Evolutionary conservation across 2,888 invertebrate species (phyloP), one percentile per base, ranked within the genome.

Genomic region (Acronicta aceris): DNA sequence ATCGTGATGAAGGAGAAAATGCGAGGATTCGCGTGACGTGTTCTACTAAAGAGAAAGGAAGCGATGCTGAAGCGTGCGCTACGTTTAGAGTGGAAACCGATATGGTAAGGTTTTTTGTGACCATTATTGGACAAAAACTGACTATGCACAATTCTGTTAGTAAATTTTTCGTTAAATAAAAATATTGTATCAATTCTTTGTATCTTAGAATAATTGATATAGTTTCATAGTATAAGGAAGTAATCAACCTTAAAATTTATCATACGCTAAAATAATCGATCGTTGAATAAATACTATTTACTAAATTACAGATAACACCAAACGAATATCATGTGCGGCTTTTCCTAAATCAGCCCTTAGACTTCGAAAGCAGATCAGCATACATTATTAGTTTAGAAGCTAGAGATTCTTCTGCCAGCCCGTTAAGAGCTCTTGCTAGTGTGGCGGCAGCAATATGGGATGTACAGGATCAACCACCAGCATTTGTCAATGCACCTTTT

Each of bases 381-480:
- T 97, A 96, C 79, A 95, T 97, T 16, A 95, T 97, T 74, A 96
- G 96, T 48, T 87, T 97, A 2, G 93, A 95, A 74, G 97, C 97
- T 0, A 90, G 92, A 2, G 97, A 97, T 78, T 92, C 95, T 9
- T 96, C 96, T 1, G 96, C 95, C 47, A 95, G 95, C 75, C 95
- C 96, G 0, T 86, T 97, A 6, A 95, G 95, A 38, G 96, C 97
- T 0, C 90, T 95, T 15, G 97, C 98, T 0, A 97, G 97, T 45
- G 95, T 98, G 12, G 96, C 97, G 0, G 96, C 97, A 0, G 96
- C 97, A 42, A 95, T 98, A 7, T 91, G 96, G 62, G 98, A 98
- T 83, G 96, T 97, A 0, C 98, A 97, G 84, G 98, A 98, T 87
- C 97, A 97, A 78, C 97, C 97, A 8, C 98, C 98, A 0, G 91